Percentiles rank a stretch among this genome's conserved stretches.
phyloP scores from a whole-genome alignment of 2,888 invertebrate species.

The Arge pagana region DNA sequence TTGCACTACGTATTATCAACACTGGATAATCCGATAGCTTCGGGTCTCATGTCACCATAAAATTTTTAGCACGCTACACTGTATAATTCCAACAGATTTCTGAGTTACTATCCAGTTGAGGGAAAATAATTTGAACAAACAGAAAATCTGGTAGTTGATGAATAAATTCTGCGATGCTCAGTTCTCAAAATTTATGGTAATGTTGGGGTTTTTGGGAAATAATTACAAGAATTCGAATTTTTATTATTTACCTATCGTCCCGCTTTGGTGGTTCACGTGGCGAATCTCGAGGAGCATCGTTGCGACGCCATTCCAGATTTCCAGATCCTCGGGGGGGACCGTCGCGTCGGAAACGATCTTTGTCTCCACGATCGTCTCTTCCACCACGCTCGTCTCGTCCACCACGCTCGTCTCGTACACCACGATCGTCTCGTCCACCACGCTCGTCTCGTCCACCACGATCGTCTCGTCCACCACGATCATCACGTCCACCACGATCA shows the following conservation, averaged over 20 bases:
- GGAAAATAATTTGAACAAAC: too few relatives aligned
- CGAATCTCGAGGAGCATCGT: slow-evolving; percentile 31
- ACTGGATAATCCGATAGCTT: too few relatives aligned
- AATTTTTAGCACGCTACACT: too few relatives aligned
- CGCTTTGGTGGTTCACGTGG: slow-evolving; percentile 13
- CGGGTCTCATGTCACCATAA: too few relatives aligned
- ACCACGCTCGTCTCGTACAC: slow-evolving; percentile 48
- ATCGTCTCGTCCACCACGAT: slow-evolving; percentile 28
- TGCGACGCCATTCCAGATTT: slow-evolving; percentile 37
- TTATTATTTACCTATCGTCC: slow-evolving; percentile 25
- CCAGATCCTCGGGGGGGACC: slow-evolving; percentile 41
- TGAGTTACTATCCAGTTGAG: too few relatives aligned
- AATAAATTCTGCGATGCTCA: too few relatives aligned
- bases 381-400: slow-evolving; percentile 51
- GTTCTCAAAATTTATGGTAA: too few relatives aligned
- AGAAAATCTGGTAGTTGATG: too few relatives aligned
- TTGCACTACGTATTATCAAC: not conserved
- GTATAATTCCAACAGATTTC: not conserved
- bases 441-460: slow-evolving; percentile 35
- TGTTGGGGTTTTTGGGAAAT: too few relatives aligned
- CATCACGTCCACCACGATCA: slow-evolving; percentile 28
- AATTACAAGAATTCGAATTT: slow-evolving; percentile 3
- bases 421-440: slow-evolving; percentile 37
- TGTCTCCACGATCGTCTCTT: slow-evolving; percentile 51
- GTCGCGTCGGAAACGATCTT: slow-evolving; percentile 49